phyloP scores from a whole-genome alignment of 2,797 vertebrate species.

The Lepilemur ruficaudatus region DNA sequence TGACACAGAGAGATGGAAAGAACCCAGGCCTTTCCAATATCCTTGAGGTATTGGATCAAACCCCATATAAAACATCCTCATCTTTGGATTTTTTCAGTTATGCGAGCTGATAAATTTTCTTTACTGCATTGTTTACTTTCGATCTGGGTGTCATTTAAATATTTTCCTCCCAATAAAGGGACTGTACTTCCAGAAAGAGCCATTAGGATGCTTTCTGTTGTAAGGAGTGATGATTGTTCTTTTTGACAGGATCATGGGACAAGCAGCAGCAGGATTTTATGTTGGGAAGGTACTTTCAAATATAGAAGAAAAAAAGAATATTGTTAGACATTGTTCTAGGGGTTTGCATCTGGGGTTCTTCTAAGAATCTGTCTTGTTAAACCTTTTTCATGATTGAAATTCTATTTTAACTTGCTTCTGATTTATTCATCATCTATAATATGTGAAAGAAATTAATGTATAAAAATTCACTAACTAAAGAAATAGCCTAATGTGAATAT shows the following conservation, averaged over 20 bases:
- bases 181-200: background rate
- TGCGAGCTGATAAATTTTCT: background rate
- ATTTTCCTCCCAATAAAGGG: background rate
- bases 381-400: background rate
- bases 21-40: background rate
- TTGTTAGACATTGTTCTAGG: background rate
- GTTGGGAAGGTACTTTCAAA: background rate
- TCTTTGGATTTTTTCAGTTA: conserved; percentile 14
- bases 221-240: background rate
- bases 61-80: background rate
- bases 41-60: background rate
- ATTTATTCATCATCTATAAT: background rate
- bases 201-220: background rate
- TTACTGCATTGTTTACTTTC: conserved; percentile 4
- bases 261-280: background rate
- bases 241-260: background rate
- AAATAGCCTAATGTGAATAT: background rate
- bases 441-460: background rate
- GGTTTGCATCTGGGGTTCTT: background rate
- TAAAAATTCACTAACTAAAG: background rate
- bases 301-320: background rate
- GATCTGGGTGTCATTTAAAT: background rate
- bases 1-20: background rate
- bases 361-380: conserved; percentile 13
- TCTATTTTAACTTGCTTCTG: conserved; percentile 33